Conservation (phyloP, 2,888 invertebrate species). For the Pandemis corylana region DNA sequence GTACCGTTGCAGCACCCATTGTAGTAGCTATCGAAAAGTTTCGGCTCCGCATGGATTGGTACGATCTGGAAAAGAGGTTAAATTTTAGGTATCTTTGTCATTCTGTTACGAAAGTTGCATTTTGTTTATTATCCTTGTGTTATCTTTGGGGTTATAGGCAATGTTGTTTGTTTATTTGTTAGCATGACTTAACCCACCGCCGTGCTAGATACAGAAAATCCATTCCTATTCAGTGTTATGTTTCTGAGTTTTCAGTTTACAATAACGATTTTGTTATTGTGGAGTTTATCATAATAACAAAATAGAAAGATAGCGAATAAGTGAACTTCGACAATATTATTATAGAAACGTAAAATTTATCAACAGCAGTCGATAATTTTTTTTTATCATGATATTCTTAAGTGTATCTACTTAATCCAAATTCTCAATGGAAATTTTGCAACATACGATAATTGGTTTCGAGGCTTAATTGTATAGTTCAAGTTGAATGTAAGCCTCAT, state of each 20-base stretch:
- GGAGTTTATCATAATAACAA: slow-evolving; percentile 13
- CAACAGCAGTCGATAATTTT: not conserved
- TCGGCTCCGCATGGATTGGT: slow-evolving; percentile 90
- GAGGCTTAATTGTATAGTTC: too few relatives aligned
- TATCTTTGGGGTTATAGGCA: not conserved
- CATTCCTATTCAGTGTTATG: not conserved
- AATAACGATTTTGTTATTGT: slow-evolving; percentile 12
- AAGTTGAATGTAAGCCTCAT: too few relatives aligned
- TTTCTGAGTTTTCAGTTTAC: not conserved
- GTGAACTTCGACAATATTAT: slow-evolving; percentile 21
- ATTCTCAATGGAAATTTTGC: not conserved
- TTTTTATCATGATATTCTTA: not conserved
- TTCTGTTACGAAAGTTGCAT: not conserved
- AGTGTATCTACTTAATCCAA: not conserved
- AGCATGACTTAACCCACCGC: not conserved
- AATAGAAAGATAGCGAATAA: slow-evolving; percentile 31
- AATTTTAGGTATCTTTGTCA: not conserved
- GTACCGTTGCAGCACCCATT: slow-evolving; percentile 97
- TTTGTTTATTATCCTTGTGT: not conserved
- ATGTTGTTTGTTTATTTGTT: not conserved
- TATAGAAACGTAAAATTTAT: slow-evolving; percentile 14
- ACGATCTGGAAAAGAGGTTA: slow-evolving; percentile 86
- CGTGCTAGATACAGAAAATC: not conserved
- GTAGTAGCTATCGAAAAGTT: slow-evolving; percentile 93
- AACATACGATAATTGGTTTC: too few relatives aligned